A percentile compares a stretch with the other conserved stretches of the same genome.
Conservation (phyloP, 2,797 vertebrate genomes). For the Artibeus jamaicensis region DNA sequence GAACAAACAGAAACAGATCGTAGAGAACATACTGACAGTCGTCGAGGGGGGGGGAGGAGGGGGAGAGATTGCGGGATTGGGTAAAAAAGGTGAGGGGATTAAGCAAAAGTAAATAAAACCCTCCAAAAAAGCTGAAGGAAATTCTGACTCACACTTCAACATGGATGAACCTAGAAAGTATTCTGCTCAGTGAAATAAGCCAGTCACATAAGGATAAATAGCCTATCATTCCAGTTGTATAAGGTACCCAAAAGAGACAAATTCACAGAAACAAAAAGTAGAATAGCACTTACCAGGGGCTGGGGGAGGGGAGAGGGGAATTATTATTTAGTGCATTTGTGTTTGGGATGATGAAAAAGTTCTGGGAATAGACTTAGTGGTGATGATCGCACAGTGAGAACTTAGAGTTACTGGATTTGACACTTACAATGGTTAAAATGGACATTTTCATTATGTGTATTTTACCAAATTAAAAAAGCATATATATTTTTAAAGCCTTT, state of each 20-base stretch:
- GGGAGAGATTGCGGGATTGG: neutral
- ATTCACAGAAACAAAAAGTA: neutral
- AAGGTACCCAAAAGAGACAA: neutral
- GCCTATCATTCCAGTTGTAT: neutral
- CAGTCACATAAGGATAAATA: neutral
- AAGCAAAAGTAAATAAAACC: neutral
- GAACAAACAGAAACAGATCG: neutral
- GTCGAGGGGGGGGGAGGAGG: neutral
- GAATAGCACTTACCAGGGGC: neutral
- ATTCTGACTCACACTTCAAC: neutral
- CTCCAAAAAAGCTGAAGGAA: neutral
- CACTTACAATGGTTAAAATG: neutral
- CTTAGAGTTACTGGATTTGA: neutral
- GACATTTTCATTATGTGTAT: neutral
- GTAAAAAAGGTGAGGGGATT: neutral
- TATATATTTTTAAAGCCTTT: neutral
- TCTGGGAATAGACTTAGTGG: neutral
- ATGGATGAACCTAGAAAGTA: neutral
- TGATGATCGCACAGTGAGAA: neutral
- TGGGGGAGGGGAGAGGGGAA: neutral
- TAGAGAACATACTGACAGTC: neutral
- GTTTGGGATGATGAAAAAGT: neutral
- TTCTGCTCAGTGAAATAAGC: neutral
- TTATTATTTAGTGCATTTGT: neutral
- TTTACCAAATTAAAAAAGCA: slow-evolving; percentile 27